Evolutionary conservation across 2,888 invertebrate genomes (phyloP).

Genomic region (Nomada flava): DNA sequence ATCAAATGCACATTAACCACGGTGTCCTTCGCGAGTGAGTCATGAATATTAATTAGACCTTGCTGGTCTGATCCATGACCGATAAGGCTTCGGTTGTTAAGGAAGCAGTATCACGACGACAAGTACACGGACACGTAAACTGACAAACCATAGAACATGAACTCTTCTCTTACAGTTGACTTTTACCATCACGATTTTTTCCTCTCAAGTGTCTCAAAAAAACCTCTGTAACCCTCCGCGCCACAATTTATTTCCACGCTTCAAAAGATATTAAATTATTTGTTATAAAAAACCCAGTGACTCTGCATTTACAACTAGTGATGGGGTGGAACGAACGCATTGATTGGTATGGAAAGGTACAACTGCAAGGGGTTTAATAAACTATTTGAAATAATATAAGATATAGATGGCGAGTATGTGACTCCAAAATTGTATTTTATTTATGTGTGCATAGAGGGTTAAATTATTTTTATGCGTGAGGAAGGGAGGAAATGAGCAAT

Average conservation of each 20-base stretch:
- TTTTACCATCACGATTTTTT: conserved; percentile 49
- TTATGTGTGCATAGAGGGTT: conserved; percentile 7
- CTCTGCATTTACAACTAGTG: no score
- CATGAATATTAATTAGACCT: conserved; percentile 74
- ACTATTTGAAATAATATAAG: no score
- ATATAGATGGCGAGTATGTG: no score
- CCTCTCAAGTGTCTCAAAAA: conserved; percentile 18
- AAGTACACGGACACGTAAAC: conserved; percentile 40
- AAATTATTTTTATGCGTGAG: conserved; percentile 13
- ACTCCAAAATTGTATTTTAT: no score
- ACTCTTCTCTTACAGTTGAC: conserved; percentile 30
- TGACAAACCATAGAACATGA: conserved; percentile 55
- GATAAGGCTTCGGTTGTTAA: conserved; percentile 62
- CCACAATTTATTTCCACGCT: no score
- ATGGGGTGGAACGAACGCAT: no score
- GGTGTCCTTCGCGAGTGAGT: conserved; percentile 70
- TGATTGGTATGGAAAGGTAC: no score
- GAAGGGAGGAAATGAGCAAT: conserved; percentile 8
- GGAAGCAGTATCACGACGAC: conserved; percentile 49
- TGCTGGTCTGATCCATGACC: conserved; percentile 55
- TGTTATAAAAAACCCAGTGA: no score
- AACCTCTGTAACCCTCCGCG: no score
- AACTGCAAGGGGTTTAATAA: conserved; percentile 2
- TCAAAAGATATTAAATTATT: no score
- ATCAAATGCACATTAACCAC: conserved; percentile 70